A percentile compares a stretch with the other conserved stretches of the same genome.
Evolutionary conservation across 2,113 vertebrate genomes (phyloP).

Genomic region (Smithornis capensis): DNA sequence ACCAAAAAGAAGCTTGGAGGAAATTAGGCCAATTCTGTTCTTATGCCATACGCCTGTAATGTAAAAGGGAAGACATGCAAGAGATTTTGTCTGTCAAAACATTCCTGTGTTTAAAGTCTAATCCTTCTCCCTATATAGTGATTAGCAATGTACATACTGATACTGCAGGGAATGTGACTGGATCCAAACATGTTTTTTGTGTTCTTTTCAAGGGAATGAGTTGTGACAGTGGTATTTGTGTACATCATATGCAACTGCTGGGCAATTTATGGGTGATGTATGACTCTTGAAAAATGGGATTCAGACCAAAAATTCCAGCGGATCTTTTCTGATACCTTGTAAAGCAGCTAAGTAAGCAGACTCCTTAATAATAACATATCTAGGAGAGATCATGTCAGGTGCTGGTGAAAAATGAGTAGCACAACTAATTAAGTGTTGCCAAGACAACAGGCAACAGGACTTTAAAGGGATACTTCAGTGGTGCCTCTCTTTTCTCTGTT

Average conservation of each 20-base stretch:
- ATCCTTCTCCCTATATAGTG: background rate
- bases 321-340: background rate
- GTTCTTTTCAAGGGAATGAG: background rate
- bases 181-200: background rate
- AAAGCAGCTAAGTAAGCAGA: background rate
- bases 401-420: conserved; percentile 13
- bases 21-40: background rate
- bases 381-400: conserved; percentile 5
- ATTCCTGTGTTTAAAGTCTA: background rate
- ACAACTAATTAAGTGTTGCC: conserved; percentile 58
- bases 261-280: background rate
- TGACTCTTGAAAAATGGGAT: background rate
- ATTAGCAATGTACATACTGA: background rate
- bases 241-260: background rate
- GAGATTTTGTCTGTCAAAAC: background rate
- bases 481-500: conserved; percentile 20
- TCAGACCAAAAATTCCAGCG: background rate
- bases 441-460: conserved; percentile 36
- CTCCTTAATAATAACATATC: background rate
- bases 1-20: background rate
- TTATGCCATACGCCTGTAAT: fast-evolving
- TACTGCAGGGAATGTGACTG: background rate
- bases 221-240: background rate
- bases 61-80: background rate
- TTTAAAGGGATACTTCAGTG: conserved; percentile 9